Evolutionary conservation across 2,888 invertebrate genomes (phyloP).

Genomic region (Linhomoeus sp.): DNA sequence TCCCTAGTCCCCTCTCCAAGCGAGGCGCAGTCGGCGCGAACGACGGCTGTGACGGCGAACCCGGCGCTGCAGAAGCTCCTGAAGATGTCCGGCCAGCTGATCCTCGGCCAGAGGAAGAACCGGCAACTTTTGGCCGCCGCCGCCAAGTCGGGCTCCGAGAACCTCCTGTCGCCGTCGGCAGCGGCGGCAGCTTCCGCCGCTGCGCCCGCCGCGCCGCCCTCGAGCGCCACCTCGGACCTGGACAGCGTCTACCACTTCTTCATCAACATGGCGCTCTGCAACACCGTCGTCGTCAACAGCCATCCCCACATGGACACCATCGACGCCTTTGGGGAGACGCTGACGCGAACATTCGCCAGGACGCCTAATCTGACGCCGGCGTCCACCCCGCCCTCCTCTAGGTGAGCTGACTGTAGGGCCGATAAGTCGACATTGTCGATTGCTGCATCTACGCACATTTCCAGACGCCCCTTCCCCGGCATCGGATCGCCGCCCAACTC

Average conservation of each 20-base stretch:
- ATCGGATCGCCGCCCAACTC: too few species aligned
- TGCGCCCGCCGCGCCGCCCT: constrained; percentile 6
- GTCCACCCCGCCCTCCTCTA: too few species aligned
- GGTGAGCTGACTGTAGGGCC: too few species aligned
- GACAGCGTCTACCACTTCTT: constrained; percentile 43
- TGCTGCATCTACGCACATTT: too few species aligned
- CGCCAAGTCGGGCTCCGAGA: background rate
- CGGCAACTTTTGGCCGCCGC: too few species aligned
- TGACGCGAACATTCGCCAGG: too few species aligned
- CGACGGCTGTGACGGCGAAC: constrained; percentile 1
- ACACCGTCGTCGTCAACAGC: constrained; percentile 79
- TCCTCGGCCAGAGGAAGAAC: too few species aligned
- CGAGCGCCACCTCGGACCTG: background rate
- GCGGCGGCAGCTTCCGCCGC: background rate
- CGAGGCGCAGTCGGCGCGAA: background rate
- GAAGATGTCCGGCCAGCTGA: too few species aligned
- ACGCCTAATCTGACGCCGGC: too few species aligned
- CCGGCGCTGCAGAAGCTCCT: background rate
- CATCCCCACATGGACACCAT: constrained; percentile 46
- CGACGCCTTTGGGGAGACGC: background rate
- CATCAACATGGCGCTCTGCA: constrained; percentile 71
- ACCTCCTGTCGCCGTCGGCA: background rate
- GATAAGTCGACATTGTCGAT: too few species aligned
- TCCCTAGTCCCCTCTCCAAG: background rate
- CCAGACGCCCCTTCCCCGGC: too few species aligned